Evolutionary conservation across 2,797 vertebrate genomes (phyloP).

Genomic region (Myoxocephalus aenaeus): DNA sequence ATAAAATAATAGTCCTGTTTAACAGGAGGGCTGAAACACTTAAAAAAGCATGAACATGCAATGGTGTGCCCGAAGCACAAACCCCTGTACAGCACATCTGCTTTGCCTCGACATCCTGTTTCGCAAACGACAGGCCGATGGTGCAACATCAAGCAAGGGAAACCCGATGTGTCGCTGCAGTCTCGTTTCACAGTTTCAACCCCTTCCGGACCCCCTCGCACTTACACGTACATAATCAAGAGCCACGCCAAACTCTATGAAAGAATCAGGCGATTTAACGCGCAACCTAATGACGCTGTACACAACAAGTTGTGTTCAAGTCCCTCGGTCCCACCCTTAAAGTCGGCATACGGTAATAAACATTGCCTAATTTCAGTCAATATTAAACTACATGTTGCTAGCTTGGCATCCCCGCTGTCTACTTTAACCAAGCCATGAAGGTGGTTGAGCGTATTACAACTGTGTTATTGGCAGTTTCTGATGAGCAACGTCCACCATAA

Average conservation of each 20-base stretch:
- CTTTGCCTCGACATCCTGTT: conserved; percentile 77
- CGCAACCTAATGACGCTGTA: fast-evolving
- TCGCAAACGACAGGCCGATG: conserved; percentile 68
- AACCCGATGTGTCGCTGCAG: conserved; percentile 53
- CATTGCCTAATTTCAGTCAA: fast-evolving
- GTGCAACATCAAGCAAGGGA: conserved; percentile 65
- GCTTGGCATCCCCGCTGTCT: background rate
- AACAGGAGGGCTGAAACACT: background rate
- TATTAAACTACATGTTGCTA: background rate
- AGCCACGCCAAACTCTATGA: background rate
- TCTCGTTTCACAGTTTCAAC: conserved; percentile 48
- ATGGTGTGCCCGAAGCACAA: conserved; percentile 8
- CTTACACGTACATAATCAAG: background rate
- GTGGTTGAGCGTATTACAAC: background rate
- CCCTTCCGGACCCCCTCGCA: conserved; percentile 43
- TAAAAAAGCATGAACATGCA: background rate
- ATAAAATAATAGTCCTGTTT: background rate
- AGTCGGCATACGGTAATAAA: background rate
- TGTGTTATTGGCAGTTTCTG: background rate
- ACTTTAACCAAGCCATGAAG: too few relatives aligned
- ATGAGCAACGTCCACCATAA: background rate
- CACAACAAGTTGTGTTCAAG: background rate
- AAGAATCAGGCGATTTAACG: background rate
- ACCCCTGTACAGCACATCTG: conserved; percentile 8
- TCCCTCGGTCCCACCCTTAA: fast-evolving